Base-by-base conservation (phyloP, 2,113 vertebrate species). In the Scolopax mira region DNA sequence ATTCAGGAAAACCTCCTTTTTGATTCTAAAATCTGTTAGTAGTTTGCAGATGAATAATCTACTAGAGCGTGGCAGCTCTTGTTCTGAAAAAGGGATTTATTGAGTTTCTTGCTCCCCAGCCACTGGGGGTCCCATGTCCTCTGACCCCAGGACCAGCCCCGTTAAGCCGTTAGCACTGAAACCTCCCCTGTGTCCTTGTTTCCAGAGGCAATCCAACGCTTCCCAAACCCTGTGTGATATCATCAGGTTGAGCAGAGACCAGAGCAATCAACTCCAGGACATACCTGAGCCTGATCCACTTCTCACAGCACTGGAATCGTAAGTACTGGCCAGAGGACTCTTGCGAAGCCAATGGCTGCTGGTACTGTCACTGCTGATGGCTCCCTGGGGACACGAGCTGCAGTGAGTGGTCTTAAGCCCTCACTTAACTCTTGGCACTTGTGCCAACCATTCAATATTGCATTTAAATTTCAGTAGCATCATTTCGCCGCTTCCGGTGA, bases 161-260 rank as follows among this genome's bases (percentile, higher is more conserved):
- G 54, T 8, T 5, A 48, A 72, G 79, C 6, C 5, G 0, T 30
- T 27, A 10, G 35, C 37, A 1, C 79, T 86, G 89, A 96, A 10
- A 5, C 0, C 10, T 44, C 27, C 65, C 61, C 46, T 33, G 0
- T 55, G 66, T n/a, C 37, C 1, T 41, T 81, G 22, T 62, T 98
- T 55, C 8, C 98, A 99, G 99, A 99, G 98, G 98, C 99, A 99
- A 98, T 99, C 99, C 57, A 99, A 99, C 14, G 99, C 99, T 70
- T 99, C 99, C 85, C 99, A 99, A 96, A 99, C 99, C 30, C 98
- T 99, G 94, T 99, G 99, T 94, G 99, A 99, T 97, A 98, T 99
- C 92, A 98, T 99, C 77, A 98, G 99, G 95, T 97, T 99, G 96
- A 99, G 99, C 98, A 98, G 99, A 97, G 99, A 99, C 98, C 99